Conservation (phyloP, 1,140 invertebrate species). For the Trichomalopsis sarcophagae region DNA sequence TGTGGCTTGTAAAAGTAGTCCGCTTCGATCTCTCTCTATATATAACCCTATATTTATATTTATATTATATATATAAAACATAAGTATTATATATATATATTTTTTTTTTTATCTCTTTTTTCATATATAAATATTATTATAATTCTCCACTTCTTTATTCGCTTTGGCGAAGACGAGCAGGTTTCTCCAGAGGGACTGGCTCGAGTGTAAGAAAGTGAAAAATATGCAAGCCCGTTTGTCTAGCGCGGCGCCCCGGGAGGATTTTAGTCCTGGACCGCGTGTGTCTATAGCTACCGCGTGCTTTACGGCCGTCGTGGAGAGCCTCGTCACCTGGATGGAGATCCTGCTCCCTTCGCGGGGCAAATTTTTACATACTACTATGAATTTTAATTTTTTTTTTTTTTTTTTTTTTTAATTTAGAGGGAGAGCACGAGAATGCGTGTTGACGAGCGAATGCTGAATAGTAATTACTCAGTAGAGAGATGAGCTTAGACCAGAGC, state of each 20-base stretch:
- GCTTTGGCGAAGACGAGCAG: slow-evolving; percentile 31
- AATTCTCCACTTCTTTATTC: slow-evolving; percentile 27
- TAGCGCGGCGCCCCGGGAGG: not conserved
- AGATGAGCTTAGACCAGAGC: slow-evolving; percentile 18
- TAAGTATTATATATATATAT: not conserved
- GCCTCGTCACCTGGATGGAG: not conserved
- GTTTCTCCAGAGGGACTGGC: not conserved
- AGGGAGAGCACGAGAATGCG: slow-evolving; percentile 25
- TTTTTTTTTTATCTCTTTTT: not conserved
- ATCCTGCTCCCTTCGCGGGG: slow-evolving; percentile 39
- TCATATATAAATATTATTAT: slow-evolving; percentile 24
- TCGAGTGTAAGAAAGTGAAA: slow-evolving; percentile 6
- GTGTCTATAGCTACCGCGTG: too few relatives aligned
- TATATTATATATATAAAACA: slow-evolving; percentile 5
- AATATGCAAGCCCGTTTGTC: slow-evolving; percentile 4
- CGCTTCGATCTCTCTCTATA: slow-evolving; percentile 34
- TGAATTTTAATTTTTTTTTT: not conserved
- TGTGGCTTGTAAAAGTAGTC: slow-evolving; percentile 44
- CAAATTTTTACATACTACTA: slow-evolving; percentile 32
- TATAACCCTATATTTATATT: not conserved
- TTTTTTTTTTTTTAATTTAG: slow-evolving; percentile 19
- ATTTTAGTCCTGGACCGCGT: not conserved
- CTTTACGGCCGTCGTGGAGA: not conserved
- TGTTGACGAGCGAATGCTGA: slow-evolving; percentile 15
- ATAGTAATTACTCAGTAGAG: slow-evolving; percentile 31